Evolutionary conservation across 2,113 vertebrate species (phyloP).

Genomic region (Meleagris gallopavo): DNA sequence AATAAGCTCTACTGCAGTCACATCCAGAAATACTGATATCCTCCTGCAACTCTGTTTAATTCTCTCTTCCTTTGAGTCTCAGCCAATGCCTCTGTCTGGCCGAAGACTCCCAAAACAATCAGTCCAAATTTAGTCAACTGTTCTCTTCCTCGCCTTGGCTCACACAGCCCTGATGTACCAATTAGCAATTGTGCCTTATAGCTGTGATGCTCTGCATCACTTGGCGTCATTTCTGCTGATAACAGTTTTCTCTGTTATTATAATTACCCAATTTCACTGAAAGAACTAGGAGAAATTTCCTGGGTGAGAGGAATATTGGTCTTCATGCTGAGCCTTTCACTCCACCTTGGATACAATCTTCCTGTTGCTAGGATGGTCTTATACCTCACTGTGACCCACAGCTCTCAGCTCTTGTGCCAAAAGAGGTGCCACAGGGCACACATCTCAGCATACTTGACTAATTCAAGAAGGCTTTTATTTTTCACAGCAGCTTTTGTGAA

Average conservation of each 20-base stretch:
- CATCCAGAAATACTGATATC: neutral
- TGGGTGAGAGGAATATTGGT: neutral
- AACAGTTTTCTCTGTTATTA: neutral
- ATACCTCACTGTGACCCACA: too few species aligned
- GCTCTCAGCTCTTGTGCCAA: neutral
- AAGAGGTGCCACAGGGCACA: neutral
- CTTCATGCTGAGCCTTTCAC: neutral
- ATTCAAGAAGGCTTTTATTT: neutral
- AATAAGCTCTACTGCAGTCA: fast-evolving
- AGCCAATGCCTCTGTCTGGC: neutral
- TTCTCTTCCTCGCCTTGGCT: neutral
- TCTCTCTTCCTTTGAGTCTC: neutral
- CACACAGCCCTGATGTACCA: neutral
- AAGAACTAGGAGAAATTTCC: neutral
- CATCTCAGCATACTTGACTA: neutral
- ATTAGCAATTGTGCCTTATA: neutral
- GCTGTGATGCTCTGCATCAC: neutral
- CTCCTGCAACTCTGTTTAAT: neutral
- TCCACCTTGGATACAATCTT: too few species aligned
- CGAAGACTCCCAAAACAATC: neutral
- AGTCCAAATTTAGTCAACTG: neutral
- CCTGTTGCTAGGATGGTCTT: neutral
- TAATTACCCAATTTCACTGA: neutral
- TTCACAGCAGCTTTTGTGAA: neutral
- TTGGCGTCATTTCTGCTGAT: neutral